These are phyloP conservation scores for Megastigmus dorsalis DNA, from an alignment of 2,888 invertebrate species.

Conservation along the genomic window DNA sequence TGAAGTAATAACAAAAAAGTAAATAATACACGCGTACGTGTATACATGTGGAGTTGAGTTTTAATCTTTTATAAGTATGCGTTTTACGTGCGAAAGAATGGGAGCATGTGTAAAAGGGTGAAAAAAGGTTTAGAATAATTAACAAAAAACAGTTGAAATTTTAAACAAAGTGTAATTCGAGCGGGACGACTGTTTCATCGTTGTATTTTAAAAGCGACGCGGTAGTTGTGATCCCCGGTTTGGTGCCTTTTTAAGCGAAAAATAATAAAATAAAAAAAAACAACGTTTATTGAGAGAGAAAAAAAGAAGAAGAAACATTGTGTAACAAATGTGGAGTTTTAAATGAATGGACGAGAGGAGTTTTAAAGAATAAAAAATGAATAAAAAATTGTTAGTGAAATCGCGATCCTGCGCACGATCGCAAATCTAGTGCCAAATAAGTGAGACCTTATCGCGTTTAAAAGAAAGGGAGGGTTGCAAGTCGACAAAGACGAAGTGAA, in stretches of 20 bases:
- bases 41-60: constrained; percentile 61
- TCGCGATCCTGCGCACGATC: constrained; percentile 60
- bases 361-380: constrained; percentile 50
- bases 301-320: too few relatives aligned
- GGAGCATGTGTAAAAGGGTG: constrained; percentile 4
- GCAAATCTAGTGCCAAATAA: constrained; percentile 74
- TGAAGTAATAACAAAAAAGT: constrained; percentile 25
- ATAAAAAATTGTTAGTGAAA: constrained; percentile 60
- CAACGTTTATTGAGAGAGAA: constrained; percentile 48
- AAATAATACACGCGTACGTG: constrained; percentile 39
- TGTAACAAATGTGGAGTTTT: too few relatives aligned
- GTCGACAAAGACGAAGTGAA: constrained; percentile 25
- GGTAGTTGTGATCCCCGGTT: constrained; percentile 69
- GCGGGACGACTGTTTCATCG: constrained; percentile 36
- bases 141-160: too few relatives aligned
- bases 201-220: constrained; percentile 44
- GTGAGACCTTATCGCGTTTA: constrained; percentile 67
- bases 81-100: constrained; percentile 47
- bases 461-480: constrained; percentile 15
- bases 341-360: constrained; percentile 43
- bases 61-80: constrained; percentile 68
- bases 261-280: constrained; percentile 57
- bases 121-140: constrained; percentile 34
- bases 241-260: constrained; percentile 72
- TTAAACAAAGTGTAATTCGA: constrained; percentile 43